phyloP scores from a whole-genome alignment of 2,113 vertebrate genomes.

The Malurus cyaneus region DNA sequence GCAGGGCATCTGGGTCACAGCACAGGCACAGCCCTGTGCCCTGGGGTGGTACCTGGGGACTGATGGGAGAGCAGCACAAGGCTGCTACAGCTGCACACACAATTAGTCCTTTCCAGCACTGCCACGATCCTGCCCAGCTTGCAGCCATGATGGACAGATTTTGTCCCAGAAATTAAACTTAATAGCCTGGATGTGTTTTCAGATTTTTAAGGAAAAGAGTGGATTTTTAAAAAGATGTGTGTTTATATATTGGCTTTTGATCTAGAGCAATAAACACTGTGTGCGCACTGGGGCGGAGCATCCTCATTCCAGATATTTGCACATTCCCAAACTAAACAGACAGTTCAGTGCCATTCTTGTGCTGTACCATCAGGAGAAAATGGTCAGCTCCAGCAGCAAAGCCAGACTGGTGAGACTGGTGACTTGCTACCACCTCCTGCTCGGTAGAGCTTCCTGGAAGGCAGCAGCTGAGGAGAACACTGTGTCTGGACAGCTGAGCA shows the following conservation, averaged over 20 bases:
- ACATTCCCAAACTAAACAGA: background rate
- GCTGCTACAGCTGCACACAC: background rate
- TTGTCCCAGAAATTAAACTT: background rate
- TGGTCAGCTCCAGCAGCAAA: background rate
- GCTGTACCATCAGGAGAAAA: background rate
- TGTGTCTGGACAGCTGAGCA: background rate
- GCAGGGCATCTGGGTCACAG: background rate
- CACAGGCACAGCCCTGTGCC: background rate
- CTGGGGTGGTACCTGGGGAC: background rate
- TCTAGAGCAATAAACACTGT: background rate
- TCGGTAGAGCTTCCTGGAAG: background rate
- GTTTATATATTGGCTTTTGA: background rate
- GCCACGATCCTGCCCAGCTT: background rate
- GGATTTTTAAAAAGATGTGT: background rate
- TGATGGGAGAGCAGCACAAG: background rate
- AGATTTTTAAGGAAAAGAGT: background rate
- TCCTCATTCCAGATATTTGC: background rate
- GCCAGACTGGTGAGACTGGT: background rate
- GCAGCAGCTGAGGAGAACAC: background rate
- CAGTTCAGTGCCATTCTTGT: background rate
- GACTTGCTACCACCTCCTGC: background rate
- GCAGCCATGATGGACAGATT: background rate
- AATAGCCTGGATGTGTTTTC: background rate
- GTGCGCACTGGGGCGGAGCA: accelerated
- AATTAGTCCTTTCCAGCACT: background rate